Base-by-base conservation (phyloP, 2,113 vertebrate species). In the Dryoscopus gambensis region DNA sequence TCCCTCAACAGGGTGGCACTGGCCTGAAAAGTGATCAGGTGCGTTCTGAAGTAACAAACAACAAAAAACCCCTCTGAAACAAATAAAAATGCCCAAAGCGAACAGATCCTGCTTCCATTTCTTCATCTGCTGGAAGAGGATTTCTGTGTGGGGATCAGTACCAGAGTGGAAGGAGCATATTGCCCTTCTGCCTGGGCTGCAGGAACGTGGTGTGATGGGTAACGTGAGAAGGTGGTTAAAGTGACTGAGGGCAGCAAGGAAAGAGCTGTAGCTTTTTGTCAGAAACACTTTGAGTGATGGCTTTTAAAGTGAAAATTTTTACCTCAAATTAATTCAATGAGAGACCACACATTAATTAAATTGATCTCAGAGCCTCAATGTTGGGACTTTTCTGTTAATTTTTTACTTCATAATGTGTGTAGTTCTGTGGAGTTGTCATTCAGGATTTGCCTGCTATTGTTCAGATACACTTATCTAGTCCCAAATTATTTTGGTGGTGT, bases 131-230 rank as follows among this genome's bases (percentile, higher is more conserved):
- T 57, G 40, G 73, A 35, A n/a, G n/a, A 52, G 49, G 9, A 33
- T 85, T 64, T 63, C 7, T 19, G 10, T 44, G 27, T 42, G 21
- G 46, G 50, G 31, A 30, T 17, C 33, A 30, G 67, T 6, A 6
- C 12, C 10, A 22, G 63, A 9, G 33, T 24, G n/a, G 40, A 23
- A 67, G 80, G 44, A 49, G 57, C 56, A 20, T 37, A 6, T 6
- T 77, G 50, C 23, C 22, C 18, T 62, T 15, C 27, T 50, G 35
- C 59, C 68, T 39, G 62, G 65, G 21, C 24, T 64, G 2, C 28
- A 15, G 68, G 21, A 69, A 4, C 0, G 0, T 52, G 63, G 16
- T 13, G 5, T 6, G 35, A 6, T 31, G 47, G 62, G 33, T 49
- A 0, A 25, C 3, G 52, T 86, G 75, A n/a, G 47, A 49, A 74